Evolutionary conservation across 2,888 invertebrate species (phyloP).

Genomic region (Timema cristinae): DNA sequence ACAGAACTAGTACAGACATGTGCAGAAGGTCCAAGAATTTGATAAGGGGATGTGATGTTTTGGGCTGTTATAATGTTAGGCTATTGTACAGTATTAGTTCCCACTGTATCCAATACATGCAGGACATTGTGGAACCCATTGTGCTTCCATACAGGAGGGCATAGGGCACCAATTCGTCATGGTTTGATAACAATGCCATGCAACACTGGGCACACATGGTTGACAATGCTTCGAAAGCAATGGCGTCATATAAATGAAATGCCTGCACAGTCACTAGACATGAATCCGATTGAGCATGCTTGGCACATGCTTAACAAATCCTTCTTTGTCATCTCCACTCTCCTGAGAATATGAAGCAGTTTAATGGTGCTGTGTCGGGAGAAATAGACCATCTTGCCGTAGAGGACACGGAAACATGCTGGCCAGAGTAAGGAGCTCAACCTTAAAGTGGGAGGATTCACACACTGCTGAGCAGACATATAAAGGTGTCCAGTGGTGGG

Average conservation of each 20-base stretch:
- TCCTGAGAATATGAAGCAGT: background rate
- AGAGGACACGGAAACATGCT: background rate
- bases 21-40: background rate
- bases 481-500: background rate
- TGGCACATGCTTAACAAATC: background rate
- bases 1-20: too few species aligned
- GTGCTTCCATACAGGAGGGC: background rate
- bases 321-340: background rate
- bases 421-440: background rate
- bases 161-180: background rate
- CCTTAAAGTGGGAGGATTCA: background rate
- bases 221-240: background rate
- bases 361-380: background rate
- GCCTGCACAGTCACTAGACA: slow-evolving; percentile 10
- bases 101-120: background rate
- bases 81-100: background rate
- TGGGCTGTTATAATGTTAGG: too few species aligned
- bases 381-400: background rate
- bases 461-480: background rate
- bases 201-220: background rate
- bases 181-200: background rate
- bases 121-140: background rate
- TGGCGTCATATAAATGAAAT: background rate
- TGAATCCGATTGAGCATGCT: slow-evolving; percentile 3
- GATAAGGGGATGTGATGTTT: background rate